These are phyloP conservation scores for Coregonus suidteri DNA, from an alignment of 2,797 vertebrate species.

Conservation along the genomic window DNA sequence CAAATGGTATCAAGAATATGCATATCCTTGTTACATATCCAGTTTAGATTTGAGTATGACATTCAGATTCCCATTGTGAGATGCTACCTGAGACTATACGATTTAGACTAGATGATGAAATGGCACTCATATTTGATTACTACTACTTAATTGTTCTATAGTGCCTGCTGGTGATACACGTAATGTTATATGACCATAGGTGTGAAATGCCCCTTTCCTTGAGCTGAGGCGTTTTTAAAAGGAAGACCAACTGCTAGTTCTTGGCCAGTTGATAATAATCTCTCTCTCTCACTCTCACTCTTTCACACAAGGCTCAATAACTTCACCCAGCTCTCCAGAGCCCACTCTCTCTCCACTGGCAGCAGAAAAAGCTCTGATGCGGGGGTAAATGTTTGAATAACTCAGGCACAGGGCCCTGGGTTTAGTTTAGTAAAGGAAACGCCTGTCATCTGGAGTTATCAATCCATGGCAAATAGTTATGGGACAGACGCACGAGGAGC, in stretches of 20 bases:
- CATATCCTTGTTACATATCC: too few species aligned
- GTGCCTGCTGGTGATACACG: background rate
- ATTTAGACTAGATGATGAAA: conserved; percentile 29
- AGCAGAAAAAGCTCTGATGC: background rate
- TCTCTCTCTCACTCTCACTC: background rate
- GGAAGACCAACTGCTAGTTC: background rate
- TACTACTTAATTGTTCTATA: conserved; percentile 7
- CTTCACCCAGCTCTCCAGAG: conserved; percentile 17
- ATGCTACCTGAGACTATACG: background rate
- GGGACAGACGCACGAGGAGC: background rate
- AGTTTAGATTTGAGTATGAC: conserved; percentile 3
- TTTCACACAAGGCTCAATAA: conserved; percentile 31
- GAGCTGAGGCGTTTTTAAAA: background rate
- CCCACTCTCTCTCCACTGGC: background rate
- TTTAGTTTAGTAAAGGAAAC: background rate
- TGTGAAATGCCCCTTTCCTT: background rate
- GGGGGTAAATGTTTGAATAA: conserved; percentile 9
- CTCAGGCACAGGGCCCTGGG: conserved; percentile 3
- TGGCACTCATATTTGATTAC: conserved; percentile 17
- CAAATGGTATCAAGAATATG: too few species aligned
- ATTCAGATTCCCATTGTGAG: conserved; percentile 22
- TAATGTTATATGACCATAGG: background rate
- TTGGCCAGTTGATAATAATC: background rate
- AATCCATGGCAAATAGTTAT: background rate
- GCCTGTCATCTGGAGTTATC: background rate